Conservation (phyloP, 2,113 vertebrate species). For the Microtus montanus region DNA sequence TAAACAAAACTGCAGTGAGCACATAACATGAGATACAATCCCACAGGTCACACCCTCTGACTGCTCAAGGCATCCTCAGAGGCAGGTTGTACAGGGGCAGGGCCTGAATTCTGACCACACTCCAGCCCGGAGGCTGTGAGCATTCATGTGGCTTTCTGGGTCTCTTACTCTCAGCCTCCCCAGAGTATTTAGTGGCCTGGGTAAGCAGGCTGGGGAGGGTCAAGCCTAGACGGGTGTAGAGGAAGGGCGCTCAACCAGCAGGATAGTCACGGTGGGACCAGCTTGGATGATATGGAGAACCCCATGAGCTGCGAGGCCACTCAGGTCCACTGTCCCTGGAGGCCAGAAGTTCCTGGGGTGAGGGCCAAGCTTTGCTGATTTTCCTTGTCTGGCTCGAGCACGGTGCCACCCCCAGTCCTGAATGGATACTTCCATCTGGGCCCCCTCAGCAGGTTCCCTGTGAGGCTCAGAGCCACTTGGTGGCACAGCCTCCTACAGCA, state of each 20-base stretch:
- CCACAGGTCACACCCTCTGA: not conserved
- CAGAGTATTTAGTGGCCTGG: not conserved
- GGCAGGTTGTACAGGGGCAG: not conserved
- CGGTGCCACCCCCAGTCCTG: not conserved
- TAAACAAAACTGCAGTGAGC: too few species aligned
- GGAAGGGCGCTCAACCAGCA: not conserved
- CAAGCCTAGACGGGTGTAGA: not conserved
- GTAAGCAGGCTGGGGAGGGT: not conserved
- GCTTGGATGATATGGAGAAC: not conserved
- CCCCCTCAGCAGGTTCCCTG: not conserved
- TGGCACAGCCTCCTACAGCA: not conserved
- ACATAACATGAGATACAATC: not conserved
- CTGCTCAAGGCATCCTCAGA: not conserved
- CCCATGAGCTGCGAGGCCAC: not conserved
- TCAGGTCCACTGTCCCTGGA: not conserved
- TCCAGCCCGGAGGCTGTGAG: not conserved
- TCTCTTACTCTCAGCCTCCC: not conserved
- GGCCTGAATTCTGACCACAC: not conserved
- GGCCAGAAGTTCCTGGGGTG: not conserved
- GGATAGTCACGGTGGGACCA: not conserved
- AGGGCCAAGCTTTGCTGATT: not conserved
- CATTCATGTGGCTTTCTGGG: not conserved
- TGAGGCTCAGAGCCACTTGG: not conserved
- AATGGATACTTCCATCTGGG: not conserved
- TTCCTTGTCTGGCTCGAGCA: not conserved